These are phyloP conservation scores for Anthopleura sola DNA, from an alignment of 64 coral and sea anemone species.

Conservation along the genomic window DNA sequence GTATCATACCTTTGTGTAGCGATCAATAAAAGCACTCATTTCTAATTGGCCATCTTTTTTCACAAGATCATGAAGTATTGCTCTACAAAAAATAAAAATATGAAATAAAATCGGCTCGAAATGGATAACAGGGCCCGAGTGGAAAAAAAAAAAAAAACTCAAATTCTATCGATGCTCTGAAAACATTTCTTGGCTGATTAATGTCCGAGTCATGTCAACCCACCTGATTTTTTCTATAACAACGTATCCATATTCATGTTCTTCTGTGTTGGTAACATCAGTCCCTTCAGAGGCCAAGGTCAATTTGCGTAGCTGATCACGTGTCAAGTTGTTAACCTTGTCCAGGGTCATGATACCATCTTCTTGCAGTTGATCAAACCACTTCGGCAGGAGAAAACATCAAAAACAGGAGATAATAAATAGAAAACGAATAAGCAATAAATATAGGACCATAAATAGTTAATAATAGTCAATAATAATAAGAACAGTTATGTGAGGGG, in stretches of 20 bases:
- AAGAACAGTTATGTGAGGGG: no score
- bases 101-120: neutral
- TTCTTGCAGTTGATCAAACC: conserved; percentile 29
- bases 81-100: neutral
- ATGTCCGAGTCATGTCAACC: neutral
- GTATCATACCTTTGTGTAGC: neutral
- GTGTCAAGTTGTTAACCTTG: conserved; percentile 40
- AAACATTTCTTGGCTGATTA: no score
- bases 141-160: no score
- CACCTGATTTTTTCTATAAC: neutral
- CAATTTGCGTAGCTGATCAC: conserved; percentile 54
- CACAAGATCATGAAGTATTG: neutral
- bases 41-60: neutral
- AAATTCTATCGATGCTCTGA: no score
- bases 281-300: conserved; percentile 62
- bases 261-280: conserved; percentile 68
- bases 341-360: conserved; percentile 59
- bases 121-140: no score
- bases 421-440: no score
- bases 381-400: neutral
- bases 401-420: neutral
- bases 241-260: conserved; percentile 71
- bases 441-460: no score
- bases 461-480: no score
- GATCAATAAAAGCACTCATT: neutral